Percentiles rank a stretch among this genome's conserved stretches.
phyloP scores from a whole-genome alignment of 2,797 vertebrate species.

The Siniperca undulata region DNA sequence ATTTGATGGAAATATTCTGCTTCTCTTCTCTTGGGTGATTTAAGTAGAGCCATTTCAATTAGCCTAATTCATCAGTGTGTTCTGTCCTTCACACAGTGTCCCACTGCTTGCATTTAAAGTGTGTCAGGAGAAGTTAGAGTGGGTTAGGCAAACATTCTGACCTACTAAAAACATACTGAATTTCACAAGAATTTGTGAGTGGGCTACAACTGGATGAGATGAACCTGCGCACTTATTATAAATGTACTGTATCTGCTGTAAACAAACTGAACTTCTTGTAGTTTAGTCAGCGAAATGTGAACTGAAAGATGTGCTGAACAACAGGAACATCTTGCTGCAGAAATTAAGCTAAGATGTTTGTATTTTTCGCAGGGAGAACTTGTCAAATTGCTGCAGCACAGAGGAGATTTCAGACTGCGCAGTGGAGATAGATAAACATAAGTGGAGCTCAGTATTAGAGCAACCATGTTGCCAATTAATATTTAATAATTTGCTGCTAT shows the following conservation, averaged over 20 bases:
- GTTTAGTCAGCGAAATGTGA: conserved; percentile 2
- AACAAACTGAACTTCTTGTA: neutral
- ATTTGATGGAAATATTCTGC: conserved; percentile 62
- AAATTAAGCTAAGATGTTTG: conserved; percentile 19
- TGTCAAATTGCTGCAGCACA: conserved; percentile 38
- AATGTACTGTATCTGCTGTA: conserved; percentile 1
- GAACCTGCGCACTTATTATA: neutral
- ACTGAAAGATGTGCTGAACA: neutral
- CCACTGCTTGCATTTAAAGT: conserved; percentile 78
- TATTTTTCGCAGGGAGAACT: conserved; percentile 36
- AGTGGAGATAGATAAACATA: conserved; percentile 62
- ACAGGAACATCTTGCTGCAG: neutral
- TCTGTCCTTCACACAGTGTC: conserved; percentile 75
- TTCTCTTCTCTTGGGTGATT: conserved; percentile 80
- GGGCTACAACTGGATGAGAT: neutral
- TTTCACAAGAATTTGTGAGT: conserved; percentile 35
- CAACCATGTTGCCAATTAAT: conserved; percentile 79
- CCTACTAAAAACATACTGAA: conserved; percentile 74
- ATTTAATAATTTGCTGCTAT: conserved; percentile 76
- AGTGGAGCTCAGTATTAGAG: conserved; percentile 74
- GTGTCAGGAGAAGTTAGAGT: conserved; percentile 81
- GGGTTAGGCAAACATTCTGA: conserved; percentile 78
- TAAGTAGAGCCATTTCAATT: conserved; percentile 81
- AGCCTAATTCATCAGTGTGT: conserved; percentile 81
- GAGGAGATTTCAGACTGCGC: conserved; percentile 47